These are phyloP conservation scores for Ceratoteleas bidentatus DNA, from an alignment of 1,140 invertebrate species.

Conservation along the genomic window DNA sequence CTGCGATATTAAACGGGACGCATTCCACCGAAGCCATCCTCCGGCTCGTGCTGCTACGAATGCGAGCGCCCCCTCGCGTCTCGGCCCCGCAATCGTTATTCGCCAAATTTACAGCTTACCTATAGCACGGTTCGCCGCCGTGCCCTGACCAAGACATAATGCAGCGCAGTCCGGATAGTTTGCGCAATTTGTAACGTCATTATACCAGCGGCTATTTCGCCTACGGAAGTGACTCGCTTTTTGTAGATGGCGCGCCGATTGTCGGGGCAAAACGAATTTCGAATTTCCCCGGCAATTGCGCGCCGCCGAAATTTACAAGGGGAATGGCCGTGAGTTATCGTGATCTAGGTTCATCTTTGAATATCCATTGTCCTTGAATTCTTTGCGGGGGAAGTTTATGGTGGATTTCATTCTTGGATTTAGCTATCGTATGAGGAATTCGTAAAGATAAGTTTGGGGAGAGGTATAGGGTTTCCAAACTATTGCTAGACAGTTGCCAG, in stretches of 20 bases:
- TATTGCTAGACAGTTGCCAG: too few species aligned
- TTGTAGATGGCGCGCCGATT: constrained; percentile 15
- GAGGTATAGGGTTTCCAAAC: too few species aligned
- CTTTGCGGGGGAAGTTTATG: too few species aligned
- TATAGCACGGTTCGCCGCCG: constrained; percentile 41
- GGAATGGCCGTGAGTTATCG: background rate
- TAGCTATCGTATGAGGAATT: too few species aligned
- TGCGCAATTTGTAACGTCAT: constrained; percentile 62
- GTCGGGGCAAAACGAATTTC: background rate
- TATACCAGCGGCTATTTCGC: constrained; percentile 47
- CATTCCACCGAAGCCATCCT: constrained; percentile 80
- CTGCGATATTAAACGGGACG: constrained; percentile 82
- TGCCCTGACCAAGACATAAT: constrained; percentile 60
- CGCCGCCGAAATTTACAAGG: background rate
- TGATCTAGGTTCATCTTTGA: background rate
- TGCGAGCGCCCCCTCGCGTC: constrained; percentile 68
- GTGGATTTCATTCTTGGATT: too few species aligned
- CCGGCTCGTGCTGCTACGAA: constrained; percentile 75
- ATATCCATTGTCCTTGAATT: too few species aligned
- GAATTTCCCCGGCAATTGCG: too few species aligned
- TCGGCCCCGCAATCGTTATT: constrained; percentile 74
- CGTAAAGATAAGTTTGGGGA: too few species aligned
- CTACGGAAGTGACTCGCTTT: constrained; percentile 34
- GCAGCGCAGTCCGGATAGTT: constrained; percentile 55
- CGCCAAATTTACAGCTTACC: constrained; percentile 78